Base-by-base conservation (phyloP, 2,113 vertebrate species). In the Ceyx margarethae region DNA sequence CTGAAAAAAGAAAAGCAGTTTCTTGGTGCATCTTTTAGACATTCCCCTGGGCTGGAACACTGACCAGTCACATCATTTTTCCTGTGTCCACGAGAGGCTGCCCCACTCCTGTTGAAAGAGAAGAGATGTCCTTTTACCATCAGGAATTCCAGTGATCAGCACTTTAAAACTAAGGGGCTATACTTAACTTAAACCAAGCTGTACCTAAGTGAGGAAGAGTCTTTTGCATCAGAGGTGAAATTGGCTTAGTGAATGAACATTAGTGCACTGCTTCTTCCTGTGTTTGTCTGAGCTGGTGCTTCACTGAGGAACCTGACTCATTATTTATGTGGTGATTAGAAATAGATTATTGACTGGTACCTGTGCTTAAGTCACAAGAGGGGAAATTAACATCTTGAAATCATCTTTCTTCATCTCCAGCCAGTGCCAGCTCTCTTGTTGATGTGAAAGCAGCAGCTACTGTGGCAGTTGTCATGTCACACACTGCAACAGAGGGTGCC, bases 221-320 rank as follows among this genome's bases (percentile, higher is more conserved):
- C 54, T 75, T 48, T 82, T 90, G 19, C 5, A 81, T 53, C 3
- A 11, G 56, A 81, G 43, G 40, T 79, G 58, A 93, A 71, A 85
- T 67, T 43, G 53, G 58, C 54, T 66, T 78, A 80, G 23, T 92
- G 42, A 75, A 43, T 75, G 58, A 83, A 72, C 90, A 86, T 40
- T 26, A 74, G 22, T 57, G 26, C 42, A 10, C 68, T 75, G 26
- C 31, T 89, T 46, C 53, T 73, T 81, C 61, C 53, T 75, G 23
- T 74, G 33, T 88, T 79, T 81, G 15, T 71, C 69, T 93, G 33
- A 88, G 87, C 48, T 92, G 89, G 76, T 65, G 50, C 58, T 93
- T 96, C 75, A 74, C 79, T 96, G 82, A 78, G 92, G 93, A 96
- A 67, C 42, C 26, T 81, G 85, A 92, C 53, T 93, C 91, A 87